These are phyloP conservation scores for Caenorhabditis inopinata DNA, from an alignment of 1,140 invertebrate genomes.

Conservation along the genomic window DNA sequence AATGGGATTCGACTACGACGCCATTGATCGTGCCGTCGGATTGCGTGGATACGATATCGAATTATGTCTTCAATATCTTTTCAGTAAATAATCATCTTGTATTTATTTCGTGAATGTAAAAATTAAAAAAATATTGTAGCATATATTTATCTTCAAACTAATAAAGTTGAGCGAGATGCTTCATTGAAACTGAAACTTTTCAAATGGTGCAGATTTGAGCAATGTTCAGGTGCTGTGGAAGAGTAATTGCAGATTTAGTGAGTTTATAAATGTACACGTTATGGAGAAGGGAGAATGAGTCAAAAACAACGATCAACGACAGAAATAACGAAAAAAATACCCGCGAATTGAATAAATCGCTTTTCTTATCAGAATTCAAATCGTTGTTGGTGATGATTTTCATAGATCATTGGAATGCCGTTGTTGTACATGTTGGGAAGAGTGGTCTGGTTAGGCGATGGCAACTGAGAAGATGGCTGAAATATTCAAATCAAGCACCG, in stretches of 20 bases:
- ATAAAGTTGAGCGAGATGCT: background rate
- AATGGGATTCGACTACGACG: conserved; percentile 20
- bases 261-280: background rate
- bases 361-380: background rate
- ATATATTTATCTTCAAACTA: too few relatives aligned
- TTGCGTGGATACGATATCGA: background rate
- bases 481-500: background rate
- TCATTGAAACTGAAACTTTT: background rate
- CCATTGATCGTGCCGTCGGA: background rate
- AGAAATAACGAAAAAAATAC: background rate
- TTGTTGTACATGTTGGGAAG: background rate
- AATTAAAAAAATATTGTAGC: too few relatives aligned
- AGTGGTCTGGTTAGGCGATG: background rate
- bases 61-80: background rate
- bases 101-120: too few relatives aligned
- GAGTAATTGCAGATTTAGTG: background rate
- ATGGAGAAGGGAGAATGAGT: background rate
- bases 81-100: background rate
- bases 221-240: background rate
- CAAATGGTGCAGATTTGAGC: background rate
- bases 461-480: background rate
- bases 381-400: background rate
- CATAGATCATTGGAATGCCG: background rate
- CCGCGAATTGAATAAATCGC: background rate
- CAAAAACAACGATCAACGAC: background rate